These are phyloP conservation scores for Carpatolechia fugitivella DNA, from an alignment of 2,888 invertebrate genomes.

Conservation along the genomic window DNA sequence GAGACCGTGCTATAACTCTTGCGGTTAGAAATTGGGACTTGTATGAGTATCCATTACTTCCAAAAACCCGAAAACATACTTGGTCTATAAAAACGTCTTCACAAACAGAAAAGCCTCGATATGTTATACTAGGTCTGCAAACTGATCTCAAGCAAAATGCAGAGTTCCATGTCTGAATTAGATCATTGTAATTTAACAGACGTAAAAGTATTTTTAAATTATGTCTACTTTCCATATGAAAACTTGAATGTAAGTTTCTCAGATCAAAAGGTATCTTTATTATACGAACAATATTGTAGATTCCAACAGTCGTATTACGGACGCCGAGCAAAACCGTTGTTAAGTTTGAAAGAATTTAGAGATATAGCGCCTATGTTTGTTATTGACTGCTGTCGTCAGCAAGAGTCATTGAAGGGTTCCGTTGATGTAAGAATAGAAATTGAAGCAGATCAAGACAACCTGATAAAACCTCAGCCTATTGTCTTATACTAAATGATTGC, in stretches of 20 bases:
- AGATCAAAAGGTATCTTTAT: not conserved
- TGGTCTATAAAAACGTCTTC: slow-evolving; percentile 42
- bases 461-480: slow-evolving; percentile 31
- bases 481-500: slow-evolving; percentile 29
- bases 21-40: slow-evolving; percentile 46
- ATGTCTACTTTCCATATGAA: slow-evolving; percentile 33
- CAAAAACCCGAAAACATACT: slow-evolving; percentile 33
- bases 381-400: slow-evolving; percentile 35
- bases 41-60: slow-evolving; percentile 45
- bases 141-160: slow-evolving; percentile 17
- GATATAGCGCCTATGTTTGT: slow-evolving; percentile 29
- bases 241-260: slow-evolving; percentile 8
- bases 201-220: slow-evolving; percentile 26
- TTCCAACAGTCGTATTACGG: slow-evolving; percentile 20
- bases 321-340: slow-evolving; percentile 16
- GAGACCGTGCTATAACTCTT: slow-evolving; percentile 33
- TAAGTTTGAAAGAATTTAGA: slow-evolving; percentile 24
- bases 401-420: slow-evolving; percentile 31
- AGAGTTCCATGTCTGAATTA: slow-evolving; percentile 17
- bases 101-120: slow-evolving; percentile 23
- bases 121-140: slow-evolving; percentile 45
- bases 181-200: slow-evolving; percentile 24
- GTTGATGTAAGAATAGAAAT: slow-evolving; percentile 32
- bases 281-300: slow-evolving; percentile 14
- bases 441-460: slow-evolving; percentile 25